phyloP scores from a whole-genome alignment of 2,888 invertebrate species.

The Drosophila gaucha region DNA sequence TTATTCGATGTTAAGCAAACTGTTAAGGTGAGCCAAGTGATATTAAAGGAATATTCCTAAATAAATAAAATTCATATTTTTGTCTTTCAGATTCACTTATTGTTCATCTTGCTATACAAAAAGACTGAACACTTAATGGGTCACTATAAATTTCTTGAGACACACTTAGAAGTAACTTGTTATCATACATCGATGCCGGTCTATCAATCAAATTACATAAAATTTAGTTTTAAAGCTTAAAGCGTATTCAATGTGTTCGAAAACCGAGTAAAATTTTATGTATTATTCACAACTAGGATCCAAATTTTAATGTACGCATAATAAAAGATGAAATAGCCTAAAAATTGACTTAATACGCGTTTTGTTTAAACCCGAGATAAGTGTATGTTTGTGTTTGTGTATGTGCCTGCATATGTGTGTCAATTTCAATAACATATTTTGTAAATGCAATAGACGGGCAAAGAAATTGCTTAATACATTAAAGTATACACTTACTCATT shows the following conservation, averaged over 20 bases:
- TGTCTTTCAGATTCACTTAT: constrained; percentile 35
- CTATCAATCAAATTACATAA: constrained; percentile 37
- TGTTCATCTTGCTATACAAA: constrained; percentile 46
- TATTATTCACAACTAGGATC: constrained; percentile 40
- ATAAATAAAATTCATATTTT: background rate
- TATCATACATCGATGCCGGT: constrained; percentile 35
- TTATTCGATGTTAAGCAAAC: constrained; percentile 7
- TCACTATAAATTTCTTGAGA: constrained; percentile 34
- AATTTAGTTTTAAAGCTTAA: constrained; percentile 42
- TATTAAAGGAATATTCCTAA: background rate
- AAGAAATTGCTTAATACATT: too few species aligned
- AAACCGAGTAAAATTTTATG: constrained; percentile 61
- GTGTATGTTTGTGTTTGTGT: too few species aligned
- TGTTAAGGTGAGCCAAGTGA: constrained; percentile 27
- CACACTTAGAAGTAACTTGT: constrained; percentile 37
- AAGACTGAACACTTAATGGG: constrained; percentile 54
- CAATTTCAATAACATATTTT: too few species aligned
- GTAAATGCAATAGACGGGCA: too few species aligned
- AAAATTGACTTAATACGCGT: background rate
- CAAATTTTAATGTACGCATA: constrained; percentile 47
- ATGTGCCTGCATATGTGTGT: too few species aligned
- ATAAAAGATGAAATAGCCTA: constrained; percentile 41
- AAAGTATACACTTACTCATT: too few species aligned
- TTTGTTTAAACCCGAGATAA: too few species aligned
- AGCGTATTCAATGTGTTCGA: constrained; percentile 57